Base-by-base conservation (phyloP, 2,888 invertebrate genomes). In the Branchipolynoe longqiensis region DNA sequence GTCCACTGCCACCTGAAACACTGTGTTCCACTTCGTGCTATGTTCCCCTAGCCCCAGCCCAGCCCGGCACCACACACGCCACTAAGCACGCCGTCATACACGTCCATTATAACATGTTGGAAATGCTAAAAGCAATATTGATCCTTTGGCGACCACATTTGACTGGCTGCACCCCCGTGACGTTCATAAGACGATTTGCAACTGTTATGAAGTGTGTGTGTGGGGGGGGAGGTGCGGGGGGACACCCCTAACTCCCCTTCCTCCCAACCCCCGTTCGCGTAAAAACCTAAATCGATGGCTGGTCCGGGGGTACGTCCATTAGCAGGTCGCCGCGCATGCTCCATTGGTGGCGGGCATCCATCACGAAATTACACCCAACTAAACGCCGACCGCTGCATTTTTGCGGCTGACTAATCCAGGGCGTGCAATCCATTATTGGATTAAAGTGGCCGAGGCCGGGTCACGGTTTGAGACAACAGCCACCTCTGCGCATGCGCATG, bases 151-250 rank as follows among this genome's bases (percentile, higher is more conserved):
- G 69, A 18, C 69, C 33, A 12, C 69, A 38, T 33, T 33, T 33
- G 22, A 33, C 69, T 22, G 36, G 22, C 36, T n/a, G 36, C n/a
- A 25, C 62, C 62, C 28, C 69, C 33, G 18, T 69, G 69, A n/a
- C 69, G 69, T 69, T 69, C 69, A 69, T 69, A 69, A 69, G 69
- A 69, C 69, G 69, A 69, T 69, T 69, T 69, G 69, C 69, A 69
- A 69, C 38, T 33, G 69, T 69, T 69, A 69, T 69, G 69, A 38
- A 69, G 69, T 69, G 69, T n/a, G n/a, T n/a, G n/a, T n/a, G n/a
- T n/a, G n/a, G n/a, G n/a, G n/a, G n/a, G n/a, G n/a, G n/a, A n/a
- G n/a, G n/a, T n/a, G n/a, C n/a, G n/a, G n/a, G n/a, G n/a, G n/a
- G n/a, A n/a, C n/a, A n/a, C n/a, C n/a, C n/a, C n/a, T n/a, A n/a